Percentiles rank a stretch among this genome's conserved stretches.
These are phyloP conservation scores for Yponomeuta plumbellus DNA, from an alignment of 2,888 invertebrate genomes.

Conservation along the genomic window DNA sequence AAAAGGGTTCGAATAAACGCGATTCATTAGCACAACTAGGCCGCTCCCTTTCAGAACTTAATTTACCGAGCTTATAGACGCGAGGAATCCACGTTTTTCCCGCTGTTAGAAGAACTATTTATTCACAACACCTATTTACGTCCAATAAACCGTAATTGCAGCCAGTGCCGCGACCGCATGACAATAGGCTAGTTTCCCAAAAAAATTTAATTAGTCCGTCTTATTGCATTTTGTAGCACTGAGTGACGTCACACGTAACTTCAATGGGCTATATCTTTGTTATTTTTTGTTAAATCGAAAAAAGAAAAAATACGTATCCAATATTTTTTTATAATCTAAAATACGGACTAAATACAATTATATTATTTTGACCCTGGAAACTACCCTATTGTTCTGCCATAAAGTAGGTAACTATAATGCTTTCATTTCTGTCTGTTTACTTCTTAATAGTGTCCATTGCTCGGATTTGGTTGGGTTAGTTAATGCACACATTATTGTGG, in stretches of 20 bases:
- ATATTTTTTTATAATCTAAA: too few species aligned
- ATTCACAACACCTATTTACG: conserved; percentile 11
- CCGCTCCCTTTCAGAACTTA: not conserved
- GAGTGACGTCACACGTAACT: too few species aligned
- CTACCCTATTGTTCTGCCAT: not conserved
- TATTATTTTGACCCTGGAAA: too few species aligned
- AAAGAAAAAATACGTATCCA: too few species aligned
- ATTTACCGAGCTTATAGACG: not conserved
- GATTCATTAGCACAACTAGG: not conserved
- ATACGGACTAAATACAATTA: too few species aligned
- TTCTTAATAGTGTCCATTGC: not conserved
- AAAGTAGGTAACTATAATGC: not conserved
- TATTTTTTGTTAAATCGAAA: too few species aligned
- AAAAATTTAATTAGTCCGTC: too few species aligned
- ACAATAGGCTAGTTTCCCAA: too few species aligned
- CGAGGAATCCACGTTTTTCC: not conserved
- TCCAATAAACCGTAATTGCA: conserved; percentile 14
- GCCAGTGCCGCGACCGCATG: not conserved
- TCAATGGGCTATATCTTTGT: too few species aligned
- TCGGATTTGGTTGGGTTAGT: not conserved
- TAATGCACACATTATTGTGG: too few species aligned
- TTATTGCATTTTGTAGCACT: too few species aligned
- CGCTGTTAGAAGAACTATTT: not conserved
- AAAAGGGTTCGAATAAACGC: not conserved
- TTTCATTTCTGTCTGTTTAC: not conserved